These are phyloP conservation scores for Rhopalosiphum nymphaeae DNA, from an alignment of 2,888 invertebrate species.

Conservation along the genomic window DNA sequence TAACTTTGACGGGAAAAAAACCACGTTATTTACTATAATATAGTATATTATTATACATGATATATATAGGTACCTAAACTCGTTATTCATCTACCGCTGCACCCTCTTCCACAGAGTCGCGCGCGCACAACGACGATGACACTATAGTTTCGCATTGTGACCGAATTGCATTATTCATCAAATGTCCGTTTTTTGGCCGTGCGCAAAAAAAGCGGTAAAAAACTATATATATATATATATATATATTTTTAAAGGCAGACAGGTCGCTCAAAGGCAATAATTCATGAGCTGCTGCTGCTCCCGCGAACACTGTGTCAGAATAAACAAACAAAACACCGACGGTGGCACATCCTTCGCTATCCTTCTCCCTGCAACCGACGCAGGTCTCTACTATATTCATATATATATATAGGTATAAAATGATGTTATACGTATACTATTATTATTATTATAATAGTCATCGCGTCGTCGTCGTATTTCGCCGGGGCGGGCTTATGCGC, in stretches of 20 bases:
- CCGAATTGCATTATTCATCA: constrained; percentile 62
- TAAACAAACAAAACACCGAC: constrained; percentile 58
- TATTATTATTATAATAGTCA: constrained; percentile 32
- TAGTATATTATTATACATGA: background rate
- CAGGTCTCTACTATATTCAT: background rate
- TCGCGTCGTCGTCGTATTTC: constrained; percentile 50
- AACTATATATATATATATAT: background rate
- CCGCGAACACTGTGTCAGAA: constrained; percentile 54
- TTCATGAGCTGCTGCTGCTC: constrained; percentile 56
- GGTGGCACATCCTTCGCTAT: constrained; percentile 11
- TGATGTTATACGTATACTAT: background rate
- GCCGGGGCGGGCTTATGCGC: constrained; percentile 24
- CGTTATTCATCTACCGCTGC: constrained; percentile 25
- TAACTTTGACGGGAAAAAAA: background rate
- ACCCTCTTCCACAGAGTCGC: background rate
- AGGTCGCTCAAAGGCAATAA: constrained; percentile 63
- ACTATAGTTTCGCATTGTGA: constrained; percentile 57
- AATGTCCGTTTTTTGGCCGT: constrained; percentile 56
- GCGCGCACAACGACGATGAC: constrained; percentile 47
- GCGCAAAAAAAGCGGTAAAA: constrained; percentile 23
- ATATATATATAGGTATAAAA: background rate
- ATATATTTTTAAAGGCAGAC: constrained; percentile 56
- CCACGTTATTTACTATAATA: background rate
- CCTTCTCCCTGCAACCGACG: background rate
- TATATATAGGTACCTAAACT: constrained; percentile 28